Evolutionary conservation across 2,113 vertebrate genomes (phyloP).

Genomic region (Ceratotherium simum): DNA sequence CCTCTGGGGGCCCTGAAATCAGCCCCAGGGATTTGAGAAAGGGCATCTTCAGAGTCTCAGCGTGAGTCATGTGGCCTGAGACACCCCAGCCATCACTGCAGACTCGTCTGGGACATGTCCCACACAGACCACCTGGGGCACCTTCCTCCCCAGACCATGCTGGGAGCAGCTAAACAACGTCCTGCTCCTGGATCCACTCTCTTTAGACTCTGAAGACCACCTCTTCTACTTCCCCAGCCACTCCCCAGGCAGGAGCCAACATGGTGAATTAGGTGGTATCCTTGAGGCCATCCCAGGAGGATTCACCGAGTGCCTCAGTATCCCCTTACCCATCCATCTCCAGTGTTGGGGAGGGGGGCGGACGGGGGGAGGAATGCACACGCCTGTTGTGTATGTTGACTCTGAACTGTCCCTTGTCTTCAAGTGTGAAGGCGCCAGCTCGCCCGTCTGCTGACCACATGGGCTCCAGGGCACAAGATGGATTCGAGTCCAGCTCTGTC

Average conservation of each 20-base stretch:
- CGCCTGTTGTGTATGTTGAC: fast-evolving
- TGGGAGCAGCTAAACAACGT: not conserved
- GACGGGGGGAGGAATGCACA: fast-evolving
- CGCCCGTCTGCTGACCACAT: not conserved
- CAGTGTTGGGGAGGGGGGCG: not conserved
- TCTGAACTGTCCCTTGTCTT: not conserved
- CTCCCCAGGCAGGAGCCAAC: not conserved
- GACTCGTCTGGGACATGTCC: not conserved
- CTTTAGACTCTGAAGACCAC: not conserved
- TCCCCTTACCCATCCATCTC: not conserved
- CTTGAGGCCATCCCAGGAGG: not conserved
- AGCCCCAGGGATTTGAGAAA: not conserved
- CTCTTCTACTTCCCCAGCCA: not conserved
- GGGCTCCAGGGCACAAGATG: not conserved
- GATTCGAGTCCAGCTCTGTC: not conserved
- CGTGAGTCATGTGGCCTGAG: not conserved
- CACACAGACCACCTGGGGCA: not conserved
- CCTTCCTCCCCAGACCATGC: not conserved
- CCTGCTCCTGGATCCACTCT: not conserved
- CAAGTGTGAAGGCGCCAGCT: not conserved
- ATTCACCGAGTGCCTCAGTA: not conserved
- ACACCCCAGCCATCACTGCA: not conserved
- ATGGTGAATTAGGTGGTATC: not conserved
- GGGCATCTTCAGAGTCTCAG: not conserved
- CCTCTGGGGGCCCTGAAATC: not conserved